Evolutionary conservation across 2,888 invertebrate genomes (phyloP).

Genomic region (Ormia ochracea): DNA sequence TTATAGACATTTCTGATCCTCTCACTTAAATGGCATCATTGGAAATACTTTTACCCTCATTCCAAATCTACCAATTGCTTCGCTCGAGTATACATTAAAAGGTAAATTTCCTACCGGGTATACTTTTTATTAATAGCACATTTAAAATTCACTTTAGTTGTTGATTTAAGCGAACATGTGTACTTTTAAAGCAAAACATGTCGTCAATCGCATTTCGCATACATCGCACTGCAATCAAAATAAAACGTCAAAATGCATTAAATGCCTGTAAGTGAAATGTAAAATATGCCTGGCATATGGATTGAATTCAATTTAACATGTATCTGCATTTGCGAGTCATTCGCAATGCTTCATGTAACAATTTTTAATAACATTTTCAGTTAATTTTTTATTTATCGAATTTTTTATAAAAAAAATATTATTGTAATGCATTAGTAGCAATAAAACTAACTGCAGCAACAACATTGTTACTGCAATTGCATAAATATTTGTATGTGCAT

Average conservation of each 20-base stretch:
- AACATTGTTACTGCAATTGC: neutral
- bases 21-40: too few relatives aligned
- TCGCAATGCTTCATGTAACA: constrained; percentile 29
- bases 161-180: constrained; percentile 43
- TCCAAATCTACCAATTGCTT: too few relatives aligned
- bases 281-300: constrained; percentile 49
- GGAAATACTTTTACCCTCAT: too few relatives aligned
- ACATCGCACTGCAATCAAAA: constrained; percentile 37
- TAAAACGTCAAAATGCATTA: constrained; percentile 51
- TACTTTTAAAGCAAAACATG: constrained; percentile 32
- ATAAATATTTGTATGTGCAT: neutral
- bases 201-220: constrained; percentile 24
- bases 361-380: constrained; percentile 26
- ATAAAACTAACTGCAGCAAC: neutral
- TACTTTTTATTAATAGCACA: neutral
- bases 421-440: constrained; percentile 21
- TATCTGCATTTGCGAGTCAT: constrained; percentile 17
- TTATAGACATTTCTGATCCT: too few relatives aligned
- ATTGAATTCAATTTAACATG: constrained; percentile 26
- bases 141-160: constrained; percentile 28
- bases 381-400: neutral
- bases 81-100: too few relatives aligned
- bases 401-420: constrained; percentile 20
- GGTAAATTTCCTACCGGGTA: neutral
- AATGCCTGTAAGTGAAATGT: constrained; percentile 47